A percentile compares a stretch with the other conserved stretches of the same genome.
These are phyloP conservation scores for Mirounga angustirostris DNA, from an alignment of 2,113 vertebrate species.

Conservation along the genomic window DNA sequence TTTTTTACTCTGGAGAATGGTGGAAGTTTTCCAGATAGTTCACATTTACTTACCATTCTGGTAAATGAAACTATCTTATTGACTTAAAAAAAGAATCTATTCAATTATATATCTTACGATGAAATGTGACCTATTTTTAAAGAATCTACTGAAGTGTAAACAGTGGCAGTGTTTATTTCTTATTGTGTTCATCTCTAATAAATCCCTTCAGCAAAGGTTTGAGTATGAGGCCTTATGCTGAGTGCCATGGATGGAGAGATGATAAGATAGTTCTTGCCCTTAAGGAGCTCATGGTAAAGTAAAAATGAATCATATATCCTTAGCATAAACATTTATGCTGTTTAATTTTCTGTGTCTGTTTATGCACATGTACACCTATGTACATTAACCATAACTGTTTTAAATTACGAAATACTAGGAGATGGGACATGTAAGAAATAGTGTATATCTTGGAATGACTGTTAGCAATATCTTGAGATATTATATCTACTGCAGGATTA, in stretches of 20 bases:
- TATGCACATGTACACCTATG: background rate
- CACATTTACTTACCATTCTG: slow-evolving; percentile 54
- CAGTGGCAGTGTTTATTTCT: slow-evolving; percentile 50
- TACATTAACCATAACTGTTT: background rate
- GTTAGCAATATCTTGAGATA: background rate
- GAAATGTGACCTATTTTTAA: slow-evolving; percentile 69
- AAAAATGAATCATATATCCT: slow-evolving; percentile 36
- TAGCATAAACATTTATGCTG: background rate
- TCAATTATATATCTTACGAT: slow-evolving; percentile 15
- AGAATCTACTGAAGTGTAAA: slow-evolving; percentile 40
- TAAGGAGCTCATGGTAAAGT: background rate
- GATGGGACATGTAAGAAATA: background rate
- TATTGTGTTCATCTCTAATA: slow-evolving; percentile 40
- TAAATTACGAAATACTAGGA: slow-evolving; percentile 35
- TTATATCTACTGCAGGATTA: background rate
- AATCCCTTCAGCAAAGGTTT: slow-evolving; percentile 42
- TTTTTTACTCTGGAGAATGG: background rate
- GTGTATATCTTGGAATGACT: background rate
- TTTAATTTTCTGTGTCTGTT: slow-evolving; percentile 40
- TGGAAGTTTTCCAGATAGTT: slow-evolving; percentile 33
- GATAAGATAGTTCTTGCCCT: slow-evolving; percentile 30
- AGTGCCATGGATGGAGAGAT: background rate
- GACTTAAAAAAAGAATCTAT: slow-evolving; percentile 28
- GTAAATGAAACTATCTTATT: slow-evolving; percentile 64
- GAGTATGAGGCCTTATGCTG: slow-evolving; percentile 9